Evolutionary conservation across 2,113 vertebrate species (phyloP), one percentile per base, ranked within the genome.

Genomic region (Ictalurus furcatus): DNA sequence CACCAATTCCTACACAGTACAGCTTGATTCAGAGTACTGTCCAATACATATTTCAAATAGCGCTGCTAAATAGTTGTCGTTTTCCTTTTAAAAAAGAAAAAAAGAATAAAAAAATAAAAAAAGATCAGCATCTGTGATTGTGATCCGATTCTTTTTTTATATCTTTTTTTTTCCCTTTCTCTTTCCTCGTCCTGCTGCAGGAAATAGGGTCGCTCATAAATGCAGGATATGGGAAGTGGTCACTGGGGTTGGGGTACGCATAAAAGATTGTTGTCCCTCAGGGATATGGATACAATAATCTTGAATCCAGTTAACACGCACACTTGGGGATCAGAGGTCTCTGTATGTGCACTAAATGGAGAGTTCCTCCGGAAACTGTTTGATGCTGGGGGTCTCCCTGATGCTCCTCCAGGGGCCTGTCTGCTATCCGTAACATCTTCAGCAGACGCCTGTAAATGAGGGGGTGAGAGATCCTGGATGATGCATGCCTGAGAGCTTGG

Each of bases 381-480:
- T 89, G 52, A 93, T 92, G 91, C 84, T 91, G 92, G 91, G 91
- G 87, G 90, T 92, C 89, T 91, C 87, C 37, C 19, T 34, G 91
- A 91, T 73, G 89, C 89, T 82, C 90, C 89, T 91, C 78, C 19
- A 74, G 88, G 90, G 90, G 87, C 85, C 86, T 69, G 92, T 93
- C 88, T 86, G 91, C 87, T 91, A 83, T 88, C 63, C 28, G 21
- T 90, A 88, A 95, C 91, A 52, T 85, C 88, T 95, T 94, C 91
- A 71, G 61, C 95, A 95, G 94, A 94, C 92, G 91, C 87, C 88
- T 87, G 84, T 89, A 37, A 88, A 89, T 87, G 89, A 91, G 86
- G 89, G 89, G 88, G 88, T 69, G 90, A 37, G 84, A 87, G 74
- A 85, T 74, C 56, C 30, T 83, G 87, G 88, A 90, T 87, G 78